These are phyloP conservation scores for Calyptomena viridis DNA, from an alignment of 2,113 vertebrate species.

Conservation along the genomic window DNA sequence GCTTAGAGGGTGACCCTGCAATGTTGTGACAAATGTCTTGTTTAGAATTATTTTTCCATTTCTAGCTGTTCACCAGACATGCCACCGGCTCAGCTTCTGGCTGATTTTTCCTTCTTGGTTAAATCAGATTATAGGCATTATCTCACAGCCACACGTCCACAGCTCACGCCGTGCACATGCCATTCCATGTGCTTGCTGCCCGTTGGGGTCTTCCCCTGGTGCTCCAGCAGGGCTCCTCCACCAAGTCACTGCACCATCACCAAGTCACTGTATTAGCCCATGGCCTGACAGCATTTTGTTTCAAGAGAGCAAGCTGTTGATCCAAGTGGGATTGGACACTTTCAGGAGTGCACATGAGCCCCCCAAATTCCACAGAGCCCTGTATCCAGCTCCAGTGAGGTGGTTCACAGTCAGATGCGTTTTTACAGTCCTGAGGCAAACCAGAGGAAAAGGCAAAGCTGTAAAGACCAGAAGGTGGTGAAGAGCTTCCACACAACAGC, in stretches of 20 bases:
- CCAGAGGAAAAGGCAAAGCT: not conserved
- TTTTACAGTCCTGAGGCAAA: not conserved
- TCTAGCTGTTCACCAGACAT: not conserved
- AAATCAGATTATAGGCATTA: rapidly evolving
- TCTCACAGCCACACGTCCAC: rapidly evolving
- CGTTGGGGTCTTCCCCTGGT: not conserved
- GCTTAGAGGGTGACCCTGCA: slow-evolving; percentile 33
- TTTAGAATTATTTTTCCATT: slow-evolving; percentile 29
- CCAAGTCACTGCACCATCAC: not conserved
- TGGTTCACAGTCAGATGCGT: not conserved
- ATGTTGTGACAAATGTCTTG: slow-evolving; percentile 38
- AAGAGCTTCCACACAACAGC: not conserved
- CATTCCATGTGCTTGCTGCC: rapidly evolving
- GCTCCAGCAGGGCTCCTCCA: not conserved
- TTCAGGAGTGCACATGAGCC: rapidly evolving
- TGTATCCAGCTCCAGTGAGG: rapidly evolving
- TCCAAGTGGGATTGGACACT: rapidly evolving
- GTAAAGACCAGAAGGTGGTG: rapidly evolving
- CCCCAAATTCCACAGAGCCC: not conserved
- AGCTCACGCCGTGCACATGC: rapidly evolving
- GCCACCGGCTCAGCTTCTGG: rapidly evolving
- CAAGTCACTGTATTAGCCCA: rapidly evolving
- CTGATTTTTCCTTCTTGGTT: not conserved
- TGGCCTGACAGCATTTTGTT: rapidly evolving
- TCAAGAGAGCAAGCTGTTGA: rapidly evolving